phyloP scores from a whole-genome alignment of 1,140 invertebrate species.

The Atta cephalotes region DNA sequence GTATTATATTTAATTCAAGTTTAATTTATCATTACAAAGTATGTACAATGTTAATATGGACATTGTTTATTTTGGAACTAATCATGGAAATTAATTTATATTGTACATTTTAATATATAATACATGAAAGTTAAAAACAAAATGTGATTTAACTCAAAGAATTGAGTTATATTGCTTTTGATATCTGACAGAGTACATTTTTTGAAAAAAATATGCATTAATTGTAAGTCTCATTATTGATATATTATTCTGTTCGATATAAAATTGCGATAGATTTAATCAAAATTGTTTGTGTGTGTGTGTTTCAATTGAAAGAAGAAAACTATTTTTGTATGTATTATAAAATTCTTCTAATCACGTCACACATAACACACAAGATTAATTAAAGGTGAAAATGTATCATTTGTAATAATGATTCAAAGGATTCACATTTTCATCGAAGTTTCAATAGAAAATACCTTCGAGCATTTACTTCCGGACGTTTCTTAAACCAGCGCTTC shows the following conservation, averaged over 20 bases:
- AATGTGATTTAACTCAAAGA: not conserved
- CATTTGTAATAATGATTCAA: not conserved
- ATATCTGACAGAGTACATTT: no score
- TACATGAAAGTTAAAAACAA: not conserved
- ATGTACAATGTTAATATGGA: no score
- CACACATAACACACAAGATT: not conserved
- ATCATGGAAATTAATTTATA: no score
- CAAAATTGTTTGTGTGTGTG: not conserved
- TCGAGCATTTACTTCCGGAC: slow-evolving; percentile 5
- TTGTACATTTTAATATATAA: no score
- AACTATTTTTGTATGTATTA: not conserved
- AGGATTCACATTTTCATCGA: not conserved
- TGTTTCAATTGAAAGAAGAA: not conserved
- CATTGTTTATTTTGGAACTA: no score
- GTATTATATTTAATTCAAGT: no score
- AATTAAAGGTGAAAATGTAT: not conserved
- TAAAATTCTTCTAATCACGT: not conserved
- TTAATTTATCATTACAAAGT: no score
- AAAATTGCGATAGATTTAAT: not conserved
- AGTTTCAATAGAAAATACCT: slow-evolving; percentile 5
- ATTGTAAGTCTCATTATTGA: not conserved
- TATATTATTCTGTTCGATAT: not conserved
- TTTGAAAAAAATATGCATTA: not conserved
- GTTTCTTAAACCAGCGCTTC: not conserved
- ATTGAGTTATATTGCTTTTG: no score